Conservation (phyloP, 2,888 invertebrate genomes). For the Sepioteuthis lessoniana region DNA sequence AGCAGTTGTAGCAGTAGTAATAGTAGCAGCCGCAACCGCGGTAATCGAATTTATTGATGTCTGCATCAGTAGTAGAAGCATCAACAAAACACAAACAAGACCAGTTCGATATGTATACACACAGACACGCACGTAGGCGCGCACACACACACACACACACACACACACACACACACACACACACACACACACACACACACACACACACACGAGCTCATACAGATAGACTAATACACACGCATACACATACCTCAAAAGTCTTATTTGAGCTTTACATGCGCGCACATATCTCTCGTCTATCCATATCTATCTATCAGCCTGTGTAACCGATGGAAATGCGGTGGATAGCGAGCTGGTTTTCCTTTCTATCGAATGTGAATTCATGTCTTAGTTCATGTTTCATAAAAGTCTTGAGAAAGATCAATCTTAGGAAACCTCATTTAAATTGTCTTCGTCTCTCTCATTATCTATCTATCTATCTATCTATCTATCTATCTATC, state of each 20-base stretch:
- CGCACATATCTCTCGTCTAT: not conserved
- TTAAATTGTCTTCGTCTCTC: too few species aligned
- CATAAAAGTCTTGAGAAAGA: not conserved
- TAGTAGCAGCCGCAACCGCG: not conserved
- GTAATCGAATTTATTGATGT: slow-evolving; percentile 13
- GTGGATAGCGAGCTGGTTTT: not conserved
- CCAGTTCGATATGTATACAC: not conserved
- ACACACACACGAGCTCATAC: not conserved
- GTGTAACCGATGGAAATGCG: not conserved
- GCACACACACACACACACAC: not conserved
- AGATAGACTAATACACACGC: not conserved
- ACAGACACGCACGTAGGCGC: not conserved
- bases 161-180: not conserved
- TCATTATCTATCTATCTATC: too few species aligned
- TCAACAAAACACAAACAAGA: not conserved
- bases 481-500: too few species aligned
- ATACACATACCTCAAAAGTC: too few species aligned
- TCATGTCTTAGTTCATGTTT: not conserved
- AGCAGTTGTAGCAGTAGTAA: not conserved
- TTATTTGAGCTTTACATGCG: too few species aligned
- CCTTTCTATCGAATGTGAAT: not conserved
- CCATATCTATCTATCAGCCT: not conserved
- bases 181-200: not conserved
- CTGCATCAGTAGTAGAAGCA: not conserved
- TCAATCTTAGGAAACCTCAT: too few species aligned